phyloP scores from a whole-genome alignment of 2,797 vertebrate species.

The Protonibea diacanthus region DNA sequence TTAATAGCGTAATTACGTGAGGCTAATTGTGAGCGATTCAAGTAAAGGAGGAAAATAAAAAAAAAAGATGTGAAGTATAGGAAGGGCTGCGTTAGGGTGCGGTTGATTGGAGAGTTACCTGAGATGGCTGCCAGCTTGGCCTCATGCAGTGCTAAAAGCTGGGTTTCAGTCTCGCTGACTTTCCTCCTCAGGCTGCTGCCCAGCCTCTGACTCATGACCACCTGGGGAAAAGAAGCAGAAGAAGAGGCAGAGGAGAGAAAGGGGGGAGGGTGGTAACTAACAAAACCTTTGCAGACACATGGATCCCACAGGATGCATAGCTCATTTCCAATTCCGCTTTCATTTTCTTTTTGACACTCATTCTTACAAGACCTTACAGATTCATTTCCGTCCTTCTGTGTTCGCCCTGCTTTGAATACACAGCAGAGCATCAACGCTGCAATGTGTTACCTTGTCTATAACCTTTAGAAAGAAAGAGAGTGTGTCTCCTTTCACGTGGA shows the following conservation, averaged over 20 bases:
- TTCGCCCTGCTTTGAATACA: conserved; percentile 65
- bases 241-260: conserved; percentile 33
- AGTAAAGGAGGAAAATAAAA: conserved; percentile 65
- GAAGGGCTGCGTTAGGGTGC: conserved; percentile 24
- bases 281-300: conserved; percentile 73
- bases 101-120: conserved; percentile 81
- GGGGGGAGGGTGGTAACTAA: conserved; percentile 52
- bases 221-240: conserved; percentile 82
- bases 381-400: conserved; percentile 59
- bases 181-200: conserved; percentile 89
- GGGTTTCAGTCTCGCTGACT: conserved; percentile 90
- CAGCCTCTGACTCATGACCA: conserved; percentile 90
- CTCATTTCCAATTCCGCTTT: conserved; percentile 73
- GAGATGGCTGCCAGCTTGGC: conserved; percentile 91
- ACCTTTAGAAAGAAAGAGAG: conserved; percentile 73
- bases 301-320: conserved; percentile 69
- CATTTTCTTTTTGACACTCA: conserved; percentile 69
- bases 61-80: conserved; percentile 37
- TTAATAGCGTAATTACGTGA: conserved; percentile 66
- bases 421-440: conserved; percentile 43
- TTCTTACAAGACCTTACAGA: conserved; percentile 67
- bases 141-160: conserved; percentile 89
- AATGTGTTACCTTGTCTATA: conserved; percentile 65
- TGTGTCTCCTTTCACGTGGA: conserved; percentile 51
- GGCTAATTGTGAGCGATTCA: conserved; percentile 53